Percentiles rank a stretch among this genome's conserved stretches.
These are phyloP conservation scores for Merops nubicus DNA, from an alignment of 2,113 vertebrate species.

Conservation along the genomic window DNA sequence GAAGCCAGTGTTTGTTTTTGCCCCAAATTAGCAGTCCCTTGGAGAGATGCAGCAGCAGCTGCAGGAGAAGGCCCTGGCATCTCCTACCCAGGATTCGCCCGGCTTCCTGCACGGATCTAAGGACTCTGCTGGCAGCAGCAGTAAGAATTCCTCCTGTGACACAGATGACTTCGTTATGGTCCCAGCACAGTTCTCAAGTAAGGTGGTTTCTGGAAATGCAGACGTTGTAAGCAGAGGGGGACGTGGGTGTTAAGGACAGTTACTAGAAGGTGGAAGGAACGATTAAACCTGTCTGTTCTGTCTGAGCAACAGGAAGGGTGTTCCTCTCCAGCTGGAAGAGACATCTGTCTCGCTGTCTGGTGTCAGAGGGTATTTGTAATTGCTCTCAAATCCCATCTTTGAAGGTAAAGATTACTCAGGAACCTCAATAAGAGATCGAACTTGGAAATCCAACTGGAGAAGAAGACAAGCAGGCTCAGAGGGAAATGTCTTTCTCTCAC, in stretches of 20 bases:
- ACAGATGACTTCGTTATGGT: slow-evolving; percentile 94
- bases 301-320: background rate
- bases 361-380: background rate
- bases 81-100: slow-evolving; percentile 83
- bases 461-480: background rate
- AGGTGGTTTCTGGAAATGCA: slow-evolving; percentile 24
- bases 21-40: slow-evolving; percentile 79
- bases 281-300: background rate
- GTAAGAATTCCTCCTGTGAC: slow-evolving; percentile 90
- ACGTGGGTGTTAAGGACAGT: background rate
- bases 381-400: background rate
- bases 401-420: background rate
- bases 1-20: slow-evolving; percentile 27
- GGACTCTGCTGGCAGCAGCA: slow-evolving; percentile 85
- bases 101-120: slow-evolving; percentile 80
- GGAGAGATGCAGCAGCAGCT: slow-evolving; percentile 83
- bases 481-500: background rate
- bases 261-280: background rate
- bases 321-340: background rate
- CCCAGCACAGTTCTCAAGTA: slow-evolving; percentile 87
- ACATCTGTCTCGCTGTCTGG: background rate
- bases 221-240: background rate
- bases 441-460: background rate
- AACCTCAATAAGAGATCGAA: background rate
- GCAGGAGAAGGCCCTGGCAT: slow-evolving; percentile 79